These are phyloP conservation scores for Parnassius glacialis DNA, from an alignment of 2,888 invertebrate genomes.

Conservation along the genomic window DNA sequence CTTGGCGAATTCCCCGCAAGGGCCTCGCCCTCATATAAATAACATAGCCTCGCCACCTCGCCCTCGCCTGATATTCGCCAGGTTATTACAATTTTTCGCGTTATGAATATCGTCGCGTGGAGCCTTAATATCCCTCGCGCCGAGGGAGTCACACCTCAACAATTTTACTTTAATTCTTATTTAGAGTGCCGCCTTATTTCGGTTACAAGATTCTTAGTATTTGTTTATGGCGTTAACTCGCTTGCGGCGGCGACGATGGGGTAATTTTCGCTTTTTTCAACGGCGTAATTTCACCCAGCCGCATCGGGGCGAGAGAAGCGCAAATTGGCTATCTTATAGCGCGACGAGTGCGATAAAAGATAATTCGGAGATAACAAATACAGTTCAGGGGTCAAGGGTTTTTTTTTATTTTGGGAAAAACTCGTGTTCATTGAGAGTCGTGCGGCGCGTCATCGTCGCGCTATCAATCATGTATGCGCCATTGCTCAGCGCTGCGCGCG, in stretches of 20 bases:
- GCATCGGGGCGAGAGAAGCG: conserved; percentile 47
- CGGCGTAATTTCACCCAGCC: conserved; percentile 57
- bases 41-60: conserved; percentile 56
- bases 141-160: conserved; percentile 76
- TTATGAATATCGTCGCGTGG: conserved; percentile 77
- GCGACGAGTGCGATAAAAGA: conserved; percentile 28
- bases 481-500: conserved; percentile 69
- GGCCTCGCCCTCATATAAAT: conserved; percentile 64
- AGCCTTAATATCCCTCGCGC: conserved; percentile 57
- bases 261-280: conserved; percentile 65
- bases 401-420: conserved; percentile 50
- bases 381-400: conserved; percentile 69
- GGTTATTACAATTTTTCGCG: conserved; percentile 81
- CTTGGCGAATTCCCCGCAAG: conserved; percentile 59
- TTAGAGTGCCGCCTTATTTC: conserved; percentile 78
- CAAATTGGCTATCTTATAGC: conserved; percentile 52
- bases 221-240: conserved; percentile 75
- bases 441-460: conserved; percentile 60
- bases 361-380: conserved; percentile 38
- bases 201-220: conserved; percentile 80
- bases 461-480: conserved; percentile 80
- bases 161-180: conserved; percentile 80
- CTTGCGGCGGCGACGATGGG: conserved; percentile 54
- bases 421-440: conserved; percentile 52
- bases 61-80: conserved; percentile 64